Base-by-base conservation (phyloP, 2,888 invertebrate genomes). In the Cactoblastis cactorum region DNA sequence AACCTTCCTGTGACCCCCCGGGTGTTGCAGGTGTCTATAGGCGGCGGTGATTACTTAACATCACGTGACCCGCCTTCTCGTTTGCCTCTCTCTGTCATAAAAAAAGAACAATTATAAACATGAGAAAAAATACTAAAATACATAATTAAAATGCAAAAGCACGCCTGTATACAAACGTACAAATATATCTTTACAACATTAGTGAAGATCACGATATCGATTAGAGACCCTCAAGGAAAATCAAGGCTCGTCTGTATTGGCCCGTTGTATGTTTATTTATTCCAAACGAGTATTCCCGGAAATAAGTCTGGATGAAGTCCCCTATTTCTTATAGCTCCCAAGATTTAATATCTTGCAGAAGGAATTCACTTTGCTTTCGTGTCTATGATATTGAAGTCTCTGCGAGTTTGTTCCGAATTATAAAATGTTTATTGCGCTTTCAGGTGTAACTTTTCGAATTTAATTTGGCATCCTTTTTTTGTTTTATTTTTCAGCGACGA, bases 231-330 rank as follows among this genome's bases (percentile, higher is more conserved):
- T 77, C 79, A 74, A 80, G 81, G 80, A 81, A 82, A 76, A 80
- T 78, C 77, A 74, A 66, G 70, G 62, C 62, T 58, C 59, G 61
- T 54, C 65, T 67, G 65, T 74, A 77, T 75, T 74, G 71, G 65
- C 66, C 63, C 63, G 54, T 56, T 57, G 63, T 61, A 73, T 81
- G 80, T 81, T 84, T 83, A 80, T 83, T 83, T 81, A 83, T 83
- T 83, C 80, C 76, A 71, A 75, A 71, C 76, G 80, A 77, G 71
- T 73, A 75, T 65, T 71, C 67, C 70, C 75, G 75, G 81, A 79
- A 77, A 83, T 83, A 79, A 78, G 80, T 77, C 78, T 76, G 69
- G 71, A 71, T 74, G 67, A 69, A 78, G 71, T 72, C 74, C 68
- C 64, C 65, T n/a, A 60, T 65, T 66, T 64, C 67, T 64, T 63